These are phyloP conservation scores for Dolomedes plantarius DNA, from an alignment of 2,888 invertebrate species.

Conservation along the genomic window DNA sequence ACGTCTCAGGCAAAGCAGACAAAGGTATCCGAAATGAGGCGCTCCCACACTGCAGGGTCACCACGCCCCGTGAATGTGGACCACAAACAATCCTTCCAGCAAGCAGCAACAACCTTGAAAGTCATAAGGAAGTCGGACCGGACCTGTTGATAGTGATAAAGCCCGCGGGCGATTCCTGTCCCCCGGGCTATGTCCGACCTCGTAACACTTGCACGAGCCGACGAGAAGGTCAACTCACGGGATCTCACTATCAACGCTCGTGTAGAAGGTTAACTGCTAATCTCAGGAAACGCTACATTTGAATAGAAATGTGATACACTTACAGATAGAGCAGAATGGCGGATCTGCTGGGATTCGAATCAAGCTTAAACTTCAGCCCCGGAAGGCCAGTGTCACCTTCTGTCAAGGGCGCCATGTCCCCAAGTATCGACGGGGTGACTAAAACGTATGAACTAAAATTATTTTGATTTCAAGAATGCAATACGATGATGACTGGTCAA, in stretches of 20 bases:
- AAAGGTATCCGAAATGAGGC: constrained; percentile 24
- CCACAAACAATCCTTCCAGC: constrained; percentile 51
- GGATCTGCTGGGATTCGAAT: no score
- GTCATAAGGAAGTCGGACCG: constrained; percentile 67
- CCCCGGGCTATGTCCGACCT: constrained; percentile 62
- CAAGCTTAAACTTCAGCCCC: no score
- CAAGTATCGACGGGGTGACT: no score
- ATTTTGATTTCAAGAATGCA: no score
- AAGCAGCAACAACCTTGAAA: constrained; percentile 45
- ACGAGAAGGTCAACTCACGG: constrained; percentile 46
- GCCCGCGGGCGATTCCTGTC: constrained; percentile 66
- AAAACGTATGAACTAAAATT: no score
- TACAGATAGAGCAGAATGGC: no score
- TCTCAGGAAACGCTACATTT: background rate
- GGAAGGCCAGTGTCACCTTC: no score
- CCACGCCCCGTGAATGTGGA: constrained; percentile 62
- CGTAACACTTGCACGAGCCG: constrained; percentile 64
- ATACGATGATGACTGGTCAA: no score
- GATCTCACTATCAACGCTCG: constrained; percentile 35
- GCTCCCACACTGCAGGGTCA: constrained; percentile 59
- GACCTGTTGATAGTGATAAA: constrained; percentile 50
- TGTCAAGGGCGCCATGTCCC: no score
- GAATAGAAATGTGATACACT: background rate
- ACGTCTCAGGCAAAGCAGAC: constrained; percentile 39
- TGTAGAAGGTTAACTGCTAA: background rate